Evolutionary conservation across 1,140 invertebrate species (phyloP).

Genomic region (Drosophila chauvacae): DNA sequence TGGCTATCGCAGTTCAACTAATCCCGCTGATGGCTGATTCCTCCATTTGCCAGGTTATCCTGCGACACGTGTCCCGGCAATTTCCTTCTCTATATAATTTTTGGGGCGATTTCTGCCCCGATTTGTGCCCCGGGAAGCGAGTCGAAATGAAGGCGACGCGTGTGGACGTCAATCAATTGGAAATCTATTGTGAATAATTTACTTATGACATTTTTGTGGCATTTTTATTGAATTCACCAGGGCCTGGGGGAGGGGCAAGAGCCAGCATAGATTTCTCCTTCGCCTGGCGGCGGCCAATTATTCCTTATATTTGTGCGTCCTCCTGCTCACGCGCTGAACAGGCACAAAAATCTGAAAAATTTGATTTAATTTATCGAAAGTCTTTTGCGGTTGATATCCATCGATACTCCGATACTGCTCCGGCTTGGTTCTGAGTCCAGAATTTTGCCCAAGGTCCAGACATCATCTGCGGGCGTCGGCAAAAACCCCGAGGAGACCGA

Average conservation of each 20-base stretch:
- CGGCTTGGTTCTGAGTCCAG: slow-evolving; percentile 8
- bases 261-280: slow-evolving; percentile 7
- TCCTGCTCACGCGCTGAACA: slow-evolving; percentile 69
- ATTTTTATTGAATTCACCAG: slow-evolving; percentile 66
- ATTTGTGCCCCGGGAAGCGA: slow-evolving; percentile 63
- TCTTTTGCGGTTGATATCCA: slow-evolving; percentile 42
- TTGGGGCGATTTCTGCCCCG: slow-evolving; percentile 45
- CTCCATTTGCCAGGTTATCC: slow-evolving; percentile 6
- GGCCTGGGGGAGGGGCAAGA: background rate
- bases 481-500: slow-evolving; percentile 41
- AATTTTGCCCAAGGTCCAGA: slow-evolving; percentile 13
- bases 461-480: slow-evolving; percentile 44
- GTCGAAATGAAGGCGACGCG: slow-evolving; percentile 71
- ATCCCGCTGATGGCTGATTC: slow-evolving; percentile 11
- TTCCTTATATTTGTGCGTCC: slow-evolving; percentile 24
- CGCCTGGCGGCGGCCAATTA: slow-evolving; percentile 22
- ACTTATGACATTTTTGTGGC: slow-evolving; percentile 71
- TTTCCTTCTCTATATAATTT: slow-evolving; percentile 56
- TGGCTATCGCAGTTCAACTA: slow-evolving; percentile 18
- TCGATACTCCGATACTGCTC: slow-evolving; percentile 19
- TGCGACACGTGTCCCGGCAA: slow-evolving; percentile 62
- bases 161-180: slow-evolving; percentile 73
- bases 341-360: slow-evolving; percentile 70
- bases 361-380: slow-evolving; percentile 76
- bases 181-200: slow-evolving; percentile 78